These are phyloP conservation scores for Holacanthus passer DNA, from an alignment of 2,113 vertebrate species.

Conservation along the genomic window DNA sequence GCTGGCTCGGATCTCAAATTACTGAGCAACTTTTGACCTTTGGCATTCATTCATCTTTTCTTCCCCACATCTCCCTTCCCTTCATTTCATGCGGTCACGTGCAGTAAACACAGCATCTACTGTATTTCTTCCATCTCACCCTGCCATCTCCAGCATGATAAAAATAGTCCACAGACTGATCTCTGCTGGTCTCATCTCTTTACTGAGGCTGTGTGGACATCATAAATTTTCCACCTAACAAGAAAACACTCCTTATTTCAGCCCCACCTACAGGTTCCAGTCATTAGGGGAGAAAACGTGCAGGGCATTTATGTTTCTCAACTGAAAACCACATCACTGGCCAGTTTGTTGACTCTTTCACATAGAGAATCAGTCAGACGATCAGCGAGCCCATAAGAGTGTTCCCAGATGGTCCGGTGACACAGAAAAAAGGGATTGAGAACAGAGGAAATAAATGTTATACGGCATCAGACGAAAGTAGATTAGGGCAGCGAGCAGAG, in stretches of 20 bases:
- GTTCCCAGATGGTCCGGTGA: not conserved
- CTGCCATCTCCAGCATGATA: not conserved
- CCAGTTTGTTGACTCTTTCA: not conserved
- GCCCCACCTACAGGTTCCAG: not conserved
- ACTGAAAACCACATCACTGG: not conserved
- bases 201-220: too few species aligned
- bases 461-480: not conserved
- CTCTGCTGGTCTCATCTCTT: not conserved
- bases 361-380: not conserved
- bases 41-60: constrained; percentile 17
- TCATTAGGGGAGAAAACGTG: not conserved
- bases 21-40: constrained; percentile 39
- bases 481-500: not conserved
- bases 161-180: constrained; percentile 15
- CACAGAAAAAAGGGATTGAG: not conserved
- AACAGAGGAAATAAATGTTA: not conserved
- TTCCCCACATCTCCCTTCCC: not conserved
- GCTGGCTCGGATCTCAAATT: constrained; percentile 22
- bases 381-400: not conserved
- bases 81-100: constrained; percentile 8
- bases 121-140: constrained; percentile 26
- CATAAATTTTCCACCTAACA: not conserved
- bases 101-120: constrained; percentile 22
- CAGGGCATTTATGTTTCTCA: not conserved
- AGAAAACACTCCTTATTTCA: not conserved